Conservation (phyloP, 2,888 invertebrate genomes). For the Autographa gamma region DNA sequence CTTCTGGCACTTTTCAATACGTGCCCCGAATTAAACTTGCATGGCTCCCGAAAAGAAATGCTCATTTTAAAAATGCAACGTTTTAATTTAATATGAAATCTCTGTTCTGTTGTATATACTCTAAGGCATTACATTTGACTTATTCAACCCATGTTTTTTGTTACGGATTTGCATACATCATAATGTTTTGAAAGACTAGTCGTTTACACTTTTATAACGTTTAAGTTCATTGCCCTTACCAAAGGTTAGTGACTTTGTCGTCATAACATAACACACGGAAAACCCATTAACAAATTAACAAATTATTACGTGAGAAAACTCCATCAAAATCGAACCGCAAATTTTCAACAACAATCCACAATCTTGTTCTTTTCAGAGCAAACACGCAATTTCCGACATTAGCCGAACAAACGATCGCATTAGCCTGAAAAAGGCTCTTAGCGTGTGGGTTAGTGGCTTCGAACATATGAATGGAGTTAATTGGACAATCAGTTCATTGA, state of each 20-base stretch:
- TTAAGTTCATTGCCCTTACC: not conserved
- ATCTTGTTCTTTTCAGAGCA: conserved; percentile 49
- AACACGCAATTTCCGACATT: conserved; percentile 68
- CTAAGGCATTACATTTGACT: not conserved
- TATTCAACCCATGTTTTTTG: not conserved
- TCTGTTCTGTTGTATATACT: not conserved
- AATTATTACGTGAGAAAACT: conserved; percentile 2
- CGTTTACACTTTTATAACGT: not conserved
- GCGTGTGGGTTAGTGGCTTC: conserved; percentile 68
- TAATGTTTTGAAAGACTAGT: not conserved
- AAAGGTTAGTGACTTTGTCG: not conserved
- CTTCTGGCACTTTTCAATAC: conserved; percentile 55
- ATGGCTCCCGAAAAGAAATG: conserved; percentile 40
- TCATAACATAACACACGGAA: not conserved
- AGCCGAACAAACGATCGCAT: conserved; percentile 71
- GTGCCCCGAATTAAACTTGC: conserved; percentile 47
- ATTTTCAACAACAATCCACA: conserved; percentile 40
- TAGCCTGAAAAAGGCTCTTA: conserved; percentile 75
- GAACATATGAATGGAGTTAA: conserved; percentile 86
- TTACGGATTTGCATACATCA: not conserved
- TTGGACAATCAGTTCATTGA: conserved; percentile 84
- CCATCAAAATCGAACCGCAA: conserved; percentile 28
- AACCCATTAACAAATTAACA: not conserved
- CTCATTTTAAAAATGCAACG: conserved; percentile 37
- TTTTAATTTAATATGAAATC: conserved; percentile 14